Evolutionary conservation across 2,113 vertebrate species (phyloP).

Genomic region (Paralichthys olivaceus): DNA sequence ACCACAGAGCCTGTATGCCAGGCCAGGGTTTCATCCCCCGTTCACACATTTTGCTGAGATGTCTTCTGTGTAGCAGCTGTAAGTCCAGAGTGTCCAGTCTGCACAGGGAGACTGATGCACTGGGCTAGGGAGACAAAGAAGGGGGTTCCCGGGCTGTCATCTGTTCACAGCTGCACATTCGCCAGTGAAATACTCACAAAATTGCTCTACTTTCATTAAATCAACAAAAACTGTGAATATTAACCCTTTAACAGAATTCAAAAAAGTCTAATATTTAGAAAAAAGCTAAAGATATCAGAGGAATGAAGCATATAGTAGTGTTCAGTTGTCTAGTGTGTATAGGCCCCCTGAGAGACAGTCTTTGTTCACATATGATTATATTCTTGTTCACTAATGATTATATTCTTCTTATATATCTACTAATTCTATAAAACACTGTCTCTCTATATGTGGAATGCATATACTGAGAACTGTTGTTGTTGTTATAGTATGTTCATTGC

Average conservation of each 20-base stretch:
- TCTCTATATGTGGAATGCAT: too few species aligned
- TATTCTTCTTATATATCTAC: too few species aligned
- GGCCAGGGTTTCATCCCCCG: conserved; percentile 52
- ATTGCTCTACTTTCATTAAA: not conserved
- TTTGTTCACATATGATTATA: not conserved
- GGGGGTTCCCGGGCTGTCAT: not conserved
- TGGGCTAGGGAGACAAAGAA: not conserved
- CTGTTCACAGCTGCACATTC: not conserved
- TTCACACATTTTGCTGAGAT: conserved; percentile 59
- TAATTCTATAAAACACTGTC: too few species aligned
- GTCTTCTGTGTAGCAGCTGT: conserved; percentile 36
- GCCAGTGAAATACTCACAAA: not conserved
- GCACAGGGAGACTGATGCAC: conserved; percentile 10
- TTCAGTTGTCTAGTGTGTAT: not conserved
- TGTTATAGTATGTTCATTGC: too few species aligned
- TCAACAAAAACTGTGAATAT: not conserved
- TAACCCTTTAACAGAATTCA: too few species aligned
- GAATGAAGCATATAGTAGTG: not conserved
- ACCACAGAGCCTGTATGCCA: conserved; percentile 55
- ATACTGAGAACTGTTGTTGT: too few species aligned
- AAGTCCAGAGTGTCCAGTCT: conserved; percentile 39
- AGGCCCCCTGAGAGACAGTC: not conserved
- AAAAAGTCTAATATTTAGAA: not conserved
- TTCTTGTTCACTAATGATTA: not conserved
- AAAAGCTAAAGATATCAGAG: not conserved